phyloP scores from a whole-genome alignment of 2,888 invertebrate genomes.

The Cosmia pyralina region DNA sequence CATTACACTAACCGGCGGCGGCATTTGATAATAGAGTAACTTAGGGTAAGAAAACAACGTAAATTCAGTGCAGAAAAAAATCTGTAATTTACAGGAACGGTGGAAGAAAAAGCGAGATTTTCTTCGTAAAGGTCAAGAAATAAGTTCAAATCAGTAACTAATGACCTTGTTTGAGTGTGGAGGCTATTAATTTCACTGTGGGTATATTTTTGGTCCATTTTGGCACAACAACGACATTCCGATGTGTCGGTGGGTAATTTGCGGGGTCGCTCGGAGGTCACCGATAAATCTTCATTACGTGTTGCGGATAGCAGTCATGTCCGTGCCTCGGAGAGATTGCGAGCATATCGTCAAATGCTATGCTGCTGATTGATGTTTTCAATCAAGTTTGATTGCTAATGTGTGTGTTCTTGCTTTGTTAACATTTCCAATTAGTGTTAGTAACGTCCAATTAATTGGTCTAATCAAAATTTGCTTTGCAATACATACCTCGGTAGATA shows the following conservation, averaged over 20 bases:
- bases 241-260: constrained; percentile 68
- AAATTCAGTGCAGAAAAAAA: constrained; percentile 28
- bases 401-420: neutral
- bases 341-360: constrained; percentile 31
- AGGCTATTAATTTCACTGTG: constrained; percentile 55
- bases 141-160: constrained; percentile 34
- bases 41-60: constrained; percentile 41
- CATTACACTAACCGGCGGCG: constrained; percentile 44
- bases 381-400: constrained; percentile 21
- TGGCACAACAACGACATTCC: constrained; percentile 62
- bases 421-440: constrained; percentile 1
- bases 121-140: constrained; percentile 22
- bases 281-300: constrained; percentile 76
- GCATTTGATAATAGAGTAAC: constrained; percentile 58
- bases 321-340: constrained; percentile 62
- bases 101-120: constrained; percentile 7
- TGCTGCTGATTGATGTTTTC: constrained; percentile 37
- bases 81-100: constrained; percentile 37
- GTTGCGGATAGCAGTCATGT: constrained; percentile 65
- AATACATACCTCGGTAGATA: neutral
- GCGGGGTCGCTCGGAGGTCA: constrained; percentile 67
- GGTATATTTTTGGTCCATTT: constrained; percentile 63
- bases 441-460: neutral
- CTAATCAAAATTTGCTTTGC: neutral
- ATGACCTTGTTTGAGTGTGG: constrained; percentile 52